These are phyloP conservation scores for Coranthus polyacanthus DNA, from an alignment of 2,797 vertebrate species.

Conservation along the genomic window DNA sequence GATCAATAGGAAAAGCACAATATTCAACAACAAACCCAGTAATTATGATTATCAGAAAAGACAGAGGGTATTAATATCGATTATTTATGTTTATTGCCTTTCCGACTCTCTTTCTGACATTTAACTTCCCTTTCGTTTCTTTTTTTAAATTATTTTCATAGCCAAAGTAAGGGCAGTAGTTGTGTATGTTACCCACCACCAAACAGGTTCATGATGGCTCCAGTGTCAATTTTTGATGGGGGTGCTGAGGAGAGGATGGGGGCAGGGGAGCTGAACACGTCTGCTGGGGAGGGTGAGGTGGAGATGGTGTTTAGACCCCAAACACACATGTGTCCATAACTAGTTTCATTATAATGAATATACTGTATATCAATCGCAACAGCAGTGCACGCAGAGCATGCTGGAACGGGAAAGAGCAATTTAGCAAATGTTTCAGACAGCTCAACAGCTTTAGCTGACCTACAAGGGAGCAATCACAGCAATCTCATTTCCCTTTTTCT, in stretches of 20 bases:
- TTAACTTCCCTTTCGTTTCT: too few species aligned
- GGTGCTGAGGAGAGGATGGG: slow-evolving; percentile 88
- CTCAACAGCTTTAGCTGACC: slow-evolving; percentile 56
- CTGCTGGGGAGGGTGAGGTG: slow-evolving; percentile 84
- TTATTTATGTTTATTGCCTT: slow-evolving; percentile 4
- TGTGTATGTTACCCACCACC: slow-evolving; percentile 92
- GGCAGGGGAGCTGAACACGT: slow-evolving; percentile 91
- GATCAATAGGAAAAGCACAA: not conserved
- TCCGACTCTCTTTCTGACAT: too few species aligned
- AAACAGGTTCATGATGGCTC: slow-evolving; percentile 94
- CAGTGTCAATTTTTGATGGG: slow-evolving; percentile 91
- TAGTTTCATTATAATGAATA: slow-evolving; percentile 38
- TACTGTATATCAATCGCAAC: slow-evolving; percentile 35
- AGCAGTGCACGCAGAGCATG: slow-evolving; percentile 60
- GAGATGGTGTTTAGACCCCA: slow-evolving; percentile 63
- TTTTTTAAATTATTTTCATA: slow-evolving; percentile 28
- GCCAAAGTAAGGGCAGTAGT: slow-evolving; percentile 37
- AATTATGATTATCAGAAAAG: not conserved
- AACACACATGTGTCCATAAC: slow-evolving; percentile 25
- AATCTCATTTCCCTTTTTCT: slow-evolving; percentile 39
- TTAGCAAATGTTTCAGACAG: slow-evolving; percentile 47
- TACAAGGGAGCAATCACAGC: slow-evolving; percentile 34
- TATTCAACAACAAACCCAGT: slow-evolving; percentile 11
- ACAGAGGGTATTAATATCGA: not conserved
- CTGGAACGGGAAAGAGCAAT: slow-evolving; percentile 50